These are phyloP conservation scores for Eufriesea mexicana DNA, from an alignment of 1,140 invertebrate species.

Conservation along the genomic window DNA sequence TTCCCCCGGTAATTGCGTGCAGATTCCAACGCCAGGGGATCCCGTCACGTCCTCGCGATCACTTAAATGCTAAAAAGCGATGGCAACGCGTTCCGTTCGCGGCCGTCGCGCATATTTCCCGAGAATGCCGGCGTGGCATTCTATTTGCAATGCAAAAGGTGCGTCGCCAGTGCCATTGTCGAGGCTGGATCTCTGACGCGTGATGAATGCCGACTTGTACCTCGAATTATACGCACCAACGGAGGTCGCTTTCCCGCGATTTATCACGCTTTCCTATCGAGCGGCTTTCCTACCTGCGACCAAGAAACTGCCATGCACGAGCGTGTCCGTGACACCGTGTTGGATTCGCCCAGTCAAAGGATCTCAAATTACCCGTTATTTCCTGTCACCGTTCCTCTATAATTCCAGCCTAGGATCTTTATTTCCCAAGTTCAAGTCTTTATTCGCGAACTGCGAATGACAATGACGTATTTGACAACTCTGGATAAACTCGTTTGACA, in stretches of 20 bases:
- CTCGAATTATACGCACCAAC: slow-evolving; percentile 5
- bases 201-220: slow-evolving; percentile 31
- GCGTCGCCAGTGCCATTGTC: slow-evolving; percentile 59
- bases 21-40: slow-evolving; percentile 20
- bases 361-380: no score
- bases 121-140: background rate
- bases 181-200: slow-evolving; percentile 43
- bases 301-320: no score
- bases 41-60: slow-evolving; percentile 56
- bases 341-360: no score
- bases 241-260: slow-evolving; percentile 27
- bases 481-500: no score
- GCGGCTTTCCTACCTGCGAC: background rate
- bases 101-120: slow-evolving; percentile 17
- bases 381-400: no score
- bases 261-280: slow-evolving; percentile 20
- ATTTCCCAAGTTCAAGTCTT: no score
- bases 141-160: slow-evolving; percentile 64
- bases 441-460: no score
- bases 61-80: slow-evolving; percentile 65
- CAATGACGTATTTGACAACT: no score
- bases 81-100: slow-evolving; percentile 52
- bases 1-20: background rate
- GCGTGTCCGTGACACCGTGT: no score
- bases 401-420: no score